phyloP scores from a whole-genome alignment of 2,113 vertebrate species.

The Sinocyclocheilus anophthalmus region DNA sequence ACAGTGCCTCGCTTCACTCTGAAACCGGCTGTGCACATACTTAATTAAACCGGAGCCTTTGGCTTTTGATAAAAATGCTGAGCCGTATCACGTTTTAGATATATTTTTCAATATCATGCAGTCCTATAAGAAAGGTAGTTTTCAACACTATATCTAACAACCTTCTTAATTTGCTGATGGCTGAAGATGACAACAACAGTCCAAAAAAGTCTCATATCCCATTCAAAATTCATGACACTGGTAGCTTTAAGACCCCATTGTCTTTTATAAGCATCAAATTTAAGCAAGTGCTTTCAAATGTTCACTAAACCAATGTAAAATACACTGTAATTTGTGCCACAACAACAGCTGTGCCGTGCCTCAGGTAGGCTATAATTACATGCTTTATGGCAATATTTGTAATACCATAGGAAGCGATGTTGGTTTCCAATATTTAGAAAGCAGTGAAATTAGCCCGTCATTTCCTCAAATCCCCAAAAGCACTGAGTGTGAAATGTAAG shows the following conservation, averaged over 20 bases:
- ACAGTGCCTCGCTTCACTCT: no score
- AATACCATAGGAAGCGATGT: slow-evolving; percentile 60
- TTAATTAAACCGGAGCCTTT: no score
- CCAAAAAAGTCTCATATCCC: not conserved
- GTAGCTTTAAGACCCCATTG: not conserved
- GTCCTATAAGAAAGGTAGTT: not conserved
- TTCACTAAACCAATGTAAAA: not conserved
- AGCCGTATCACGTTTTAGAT: no score
- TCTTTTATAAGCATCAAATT: not conserved
- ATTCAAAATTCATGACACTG: not conserved
- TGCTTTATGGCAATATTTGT: slow-evolving; percentile 64
- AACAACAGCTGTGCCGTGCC: slow-evolving; percentile 55
- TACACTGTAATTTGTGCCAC: not conserved
- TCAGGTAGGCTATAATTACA: slow-evolving; percentile 65
- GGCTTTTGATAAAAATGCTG: no score
- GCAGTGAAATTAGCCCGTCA: slow-evolving; percentile 66
- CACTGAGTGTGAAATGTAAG: slow-evolving; percentile 61
- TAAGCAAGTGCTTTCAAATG: not conserved
- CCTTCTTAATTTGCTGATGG: not conserved
- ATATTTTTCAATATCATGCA: not conserved
- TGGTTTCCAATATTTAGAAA: slow-evolving; percentile 54
- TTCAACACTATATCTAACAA: not conserved
- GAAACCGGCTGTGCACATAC: no score
- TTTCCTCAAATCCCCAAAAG: slow-evolving; percentile 62
- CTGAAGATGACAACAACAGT: not conserved